These are phyloP conservation scores for Dryadula phaetusa DNA, from an alignment of 2,888 invertebrate species.

Conservation along the genomic window DNA sequence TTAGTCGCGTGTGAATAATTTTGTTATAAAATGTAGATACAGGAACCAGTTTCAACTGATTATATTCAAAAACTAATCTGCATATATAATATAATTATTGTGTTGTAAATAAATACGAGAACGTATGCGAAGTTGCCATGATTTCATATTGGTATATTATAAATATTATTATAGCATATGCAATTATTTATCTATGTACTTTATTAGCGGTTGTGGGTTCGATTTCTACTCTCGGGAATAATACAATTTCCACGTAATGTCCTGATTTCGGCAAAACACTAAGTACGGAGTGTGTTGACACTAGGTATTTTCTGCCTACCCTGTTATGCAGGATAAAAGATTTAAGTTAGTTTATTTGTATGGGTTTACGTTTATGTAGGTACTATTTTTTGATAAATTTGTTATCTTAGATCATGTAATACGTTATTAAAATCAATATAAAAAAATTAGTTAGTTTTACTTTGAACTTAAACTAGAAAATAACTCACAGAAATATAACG, in stretches of 20 bases:
- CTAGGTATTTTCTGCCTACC: no score
- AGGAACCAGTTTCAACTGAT: conserved; percentile 34
- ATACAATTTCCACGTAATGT: no score
- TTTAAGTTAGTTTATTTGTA: no score
- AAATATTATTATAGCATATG: conserved; percentile 16
- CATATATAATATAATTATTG: conserved; percentile 30
- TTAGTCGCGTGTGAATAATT: conserved; percentile 40
- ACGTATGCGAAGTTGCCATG: not conserved
- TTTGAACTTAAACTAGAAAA: not conserved
- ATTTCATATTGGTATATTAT: conserved; percentile 6
- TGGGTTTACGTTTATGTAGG: conserved; percentile 1
- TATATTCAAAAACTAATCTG: conserved; percentile 49
- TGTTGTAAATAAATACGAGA: not conserved
- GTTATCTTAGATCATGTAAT: no score
- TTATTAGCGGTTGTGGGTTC: no score
- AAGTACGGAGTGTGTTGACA: no score
- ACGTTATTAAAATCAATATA: no score
- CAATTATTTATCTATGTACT: not conserved
- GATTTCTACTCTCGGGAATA: no score
- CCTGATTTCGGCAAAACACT: no score
- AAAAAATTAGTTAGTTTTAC: no score
- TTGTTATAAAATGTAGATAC: conserved; percentile 4
- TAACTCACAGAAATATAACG: conserved; percentile 1
- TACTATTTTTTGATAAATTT: no score
- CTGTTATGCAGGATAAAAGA: no score